Evolutionary conservation across 64 coral and sea anemone species (phyloP).

Genomic region (Dendronephthya gigantea): DNA sequence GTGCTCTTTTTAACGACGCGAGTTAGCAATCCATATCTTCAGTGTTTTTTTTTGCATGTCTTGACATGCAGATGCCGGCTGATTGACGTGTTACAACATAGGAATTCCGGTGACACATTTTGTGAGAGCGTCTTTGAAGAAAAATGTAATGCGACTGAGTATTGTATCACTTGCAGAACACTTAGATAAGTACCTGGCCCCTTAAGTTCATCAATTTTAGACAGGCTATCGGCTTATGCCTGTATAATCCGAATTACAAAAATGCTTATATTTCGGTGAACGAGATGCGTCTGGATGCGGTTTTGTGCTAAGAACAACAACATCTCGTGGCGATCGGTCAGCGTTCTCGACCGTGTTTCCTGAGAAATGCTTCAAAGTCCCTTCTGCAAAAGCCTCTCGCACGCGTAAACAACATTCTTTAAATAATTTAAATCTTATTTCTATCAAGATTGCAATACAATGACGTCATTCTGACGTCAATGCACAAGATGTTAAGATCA

Average conservation of each 20-base stretch:
- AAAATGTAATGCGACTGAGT: neutral
- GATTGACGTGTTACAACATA: neutral
- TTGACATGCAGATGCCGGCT: neutral
- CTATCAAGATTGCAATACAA: neutral
- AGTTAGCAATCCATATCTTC: too few species aligned
- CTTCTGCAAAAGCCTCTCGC: neutral
- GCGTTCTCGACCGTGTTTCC: neutral
- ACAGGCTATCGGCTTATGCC: neutral
- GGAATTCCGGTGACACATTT: neutral
- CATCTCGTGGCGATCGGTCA: neutral
- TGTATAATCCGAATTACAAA: neutral
- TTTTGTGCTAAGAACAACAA: neutral
- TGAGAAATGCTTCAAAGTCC: neutral
- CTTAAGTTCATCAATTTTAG: neutral
- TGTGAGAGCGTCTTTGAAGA: neutral
- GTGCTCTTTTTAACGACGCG: too few species aligned
- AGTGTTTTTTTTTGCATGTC: neutral
- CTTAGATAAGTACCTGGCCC: neutral
- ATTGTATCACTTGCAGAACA: neutral
- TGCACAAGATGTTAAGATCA: neutral
- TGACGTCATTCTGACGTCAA: neutral
- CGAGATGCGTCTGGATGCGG: too few species aligned
- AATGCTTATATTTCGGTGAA: too few species aligned
- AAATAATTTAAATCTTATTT: neutral
- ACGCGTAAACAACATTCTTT: neutral